Conservation (phyloP, 2,113 vertebrate genomes). For the Rhinoderma darwinii region DNA sequence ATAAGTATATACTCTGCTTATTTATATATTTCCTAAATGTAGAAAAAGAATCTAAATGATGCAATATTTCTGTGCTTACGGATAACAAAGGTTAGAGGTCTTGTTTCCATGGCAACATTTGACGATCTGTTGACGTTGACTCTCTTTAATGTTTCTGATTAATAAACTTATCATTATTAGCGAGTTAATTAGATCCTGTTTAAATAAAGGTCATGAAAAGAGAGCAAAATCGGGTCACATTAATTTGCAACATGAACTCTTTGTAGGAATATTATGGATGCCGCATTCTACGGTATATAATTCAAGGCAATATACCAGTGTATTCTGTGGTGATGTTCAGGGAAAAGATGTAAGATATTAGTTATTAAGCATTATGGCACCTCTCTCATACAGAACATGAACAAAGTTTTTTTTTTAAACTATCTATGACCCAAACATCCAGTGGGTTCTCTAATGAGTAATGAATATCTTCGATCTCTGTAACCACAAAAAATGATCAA, state of each 20-base stretch:
- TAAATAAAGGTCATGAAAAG: constrained; percentile 4
- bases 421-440: neutral
- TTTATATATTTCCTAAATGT: neutral
- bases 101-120: constrained; percentile 29
- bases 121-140: neutral
- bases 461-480: neutral
- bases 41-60: neutral
- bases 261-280: neutral
- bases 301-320: neutral
- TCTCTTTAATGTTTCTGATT: constrained; percentile 51
- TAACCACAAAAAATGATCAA: neutral
- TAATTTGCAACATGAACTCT: neutral
- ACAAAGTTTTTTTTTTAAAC: neutral
- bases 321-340: neutral
- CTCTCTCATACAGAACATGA: neutral
- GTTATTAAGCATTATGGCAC: neutral
- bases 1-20: neutral
- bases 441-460: neutral
- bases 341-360: neutral
- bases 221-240: neutral
- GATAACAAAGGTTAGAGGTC: constrained; percentile 27
- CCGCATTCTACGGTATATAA: neutral
- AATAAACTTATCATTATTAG: constrained; percentile 6
- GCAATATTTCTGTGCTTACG: neutral
- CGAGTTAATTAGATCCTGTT: constrained; percentile 11